Evolutionary conservation across 92 coral and sea anemone species (phyloP), one percentile per base, ranked within the genome.

Genomic region (Epizoanthus stellaris): DNA sequence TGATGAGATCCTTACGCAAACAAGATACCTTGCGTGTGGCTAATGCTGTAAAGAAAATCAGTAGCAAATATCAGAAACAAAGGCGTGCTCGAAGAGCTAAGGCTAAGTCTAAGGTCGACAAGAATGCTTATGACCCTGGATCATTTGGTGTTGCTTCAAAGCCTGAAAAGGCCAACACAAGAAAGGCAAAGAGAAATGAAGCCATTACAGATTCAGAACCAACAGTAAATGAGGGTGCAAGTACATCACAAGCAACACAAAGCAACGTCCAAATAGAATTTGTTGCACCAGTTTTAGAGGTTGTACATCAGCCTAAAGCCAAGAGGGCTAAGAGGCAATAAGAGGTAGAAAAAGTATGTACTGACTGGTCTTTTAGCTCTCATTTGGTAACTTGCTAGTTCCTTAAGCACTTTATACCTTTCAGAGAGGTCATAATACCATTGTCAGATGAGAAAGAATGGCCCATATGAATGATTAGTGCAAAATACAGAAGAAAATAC

Each of bases 1-100:
- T 73, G 56, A 69, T 83, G 85, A 82, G 72, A 80, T 88, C 92
- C 1, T 56, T 92, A 3, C 61, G 94, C 20, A 72, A 73, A 62
- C 87, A 89, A 65, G 91, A 89, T 57, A 45, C 40, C 5, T 52
- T 6, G 54, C 76, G 93, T 14, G 12, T 92, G 8, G 57, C 74
- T 25, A 87, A 75, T 90, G 86, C 95, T 21, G 77, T 86, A 8
- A 77, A 87, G 58, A 92, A 87, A 81, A 79, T 84, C 14, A 89
- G 87, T 45, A 23, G 6, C 45, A 92, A 87, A 76, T 89, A 87
- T 39, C 17, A 47, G 34, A 58, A 76, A 30, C 89, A 70, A 58
- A 86, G 95, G 75, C 87, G 57, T 36, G 59, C 23, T 20, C 87
- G 75, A 62, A 68, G 87, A 68, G 88, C 88, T 36, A 85, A 85